Base-by-base conservation (phyloP, 37 sponge, comb jelly and placozoan species). In the Haliclona indistincta region DNA sequence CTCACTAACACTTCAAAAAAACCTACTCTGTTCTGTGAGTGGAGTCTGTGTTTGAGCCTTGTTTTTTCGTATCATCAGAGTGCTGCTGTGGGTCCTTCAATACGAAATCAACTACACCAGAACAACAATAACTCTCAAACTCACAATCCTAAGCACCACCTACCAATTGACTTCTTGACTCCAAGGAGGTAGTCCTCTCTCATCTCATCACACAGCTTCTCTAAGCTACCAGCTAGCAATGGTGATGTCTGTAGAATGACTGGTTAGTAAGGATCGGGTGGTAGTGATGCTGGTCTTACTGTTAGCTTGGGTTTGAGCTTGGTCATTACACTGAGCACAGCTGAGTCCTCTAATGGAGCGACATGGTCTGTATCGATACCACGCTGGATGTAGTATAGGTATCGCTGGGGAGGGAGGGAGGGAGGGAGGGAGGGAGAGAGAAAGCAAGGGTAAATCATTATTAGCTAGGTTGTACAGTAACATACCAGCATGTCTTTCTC, bases 321-420 rank as follows among this genome's bases (percentile, higher is more conserved):
- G 1, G 53, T 6, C 51, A 97, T 79, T 1, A 94, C 87, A 63
- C 92, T 56, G 13, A 51, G 53, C 13, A 97, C 78, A 93, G 93
- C 94, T 29, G 93, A 89, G 67, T 97, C 99, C 60, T 97, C 99
- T 88, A 97, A 78, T 3, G 99, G 99, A 19, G 99, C 95, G 3
- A 97, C 88, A 70, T 94, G 95, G 26, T 88, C 89, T 4, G 99
- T 97, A 79, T 97, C 99, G 28, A 97, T 94, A 11, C 99, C 99
- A 82, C 94, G 86, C 44, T 94, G 90, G 51, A 97, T 94, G 85
- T 97, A 97, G 86, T 97, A 97, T 44, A 86, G 83, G 75, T 97
- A 97, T 36, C 99, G 80, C 97, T 96, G 75, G n/a, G 52, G 15
- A 56, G 23, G 36, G 30, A 37, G 38, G 63, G 39, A 23, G 13